These are phyloP conservation scores for Numenius arquata DNA, from an alignment of 2,113 vertebrate genomes.

Conservation along the genomic window DNA sequence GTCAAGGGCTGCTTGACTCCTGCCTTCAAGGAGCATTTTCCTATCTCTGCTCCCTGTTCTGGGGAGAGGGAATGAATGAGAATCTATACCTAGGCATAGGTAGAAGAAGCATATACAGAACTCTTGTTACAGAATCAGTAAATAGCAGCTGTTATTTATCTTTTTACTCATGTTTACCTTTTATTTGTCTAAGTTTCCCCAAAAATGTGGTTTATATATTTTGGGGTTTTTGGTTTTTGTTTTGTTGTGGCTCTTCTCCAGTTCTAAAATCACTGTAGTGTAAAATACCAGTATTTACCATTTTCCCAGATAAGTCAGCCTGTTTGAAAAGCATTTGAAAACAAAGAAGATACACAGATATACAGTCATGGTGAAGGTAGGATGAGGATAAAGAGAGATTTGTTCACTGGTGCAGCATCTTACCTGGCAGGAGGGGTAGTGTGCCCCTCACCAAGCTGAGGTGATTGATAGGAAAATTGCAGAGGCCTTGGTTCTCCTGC, in stretches of 20 bases:
- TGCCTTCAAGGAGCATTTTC: not conserved
- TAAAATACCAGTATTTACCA: not conserved
- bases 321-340: not conserved
- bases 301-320: not conserved
- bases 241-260: not conserved
- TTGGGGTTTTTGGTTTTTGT: not conserved
- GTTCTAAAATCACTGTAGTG: not conserved
- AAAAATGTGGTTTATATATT: not conserved
- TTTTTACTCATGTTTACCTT: not conserved
- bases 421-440: not conserved
- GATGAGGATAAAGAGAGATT: not conserved
- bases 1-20: not conserved
- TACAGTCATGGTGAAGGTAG: not conserved
- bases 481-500: not conserved
- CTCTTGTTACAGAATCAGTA: not conserved
- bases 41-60: not conserved
- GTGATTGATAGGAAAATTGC: not conserved
- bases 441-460: not conserved
- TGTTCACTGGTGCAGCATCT: not conserved
- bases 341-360: not conserved
- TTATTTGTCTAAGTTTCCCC: not conserved
- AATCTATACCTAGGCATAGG: not conserved
- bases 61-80: not conserved
- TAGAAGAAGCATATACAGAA: not conserved
- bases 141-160: not conserved